phyloP scores from a whole-genome alignment of 2,888 invertebrate genomes.

The Tanypteryx hageni region DNA sequence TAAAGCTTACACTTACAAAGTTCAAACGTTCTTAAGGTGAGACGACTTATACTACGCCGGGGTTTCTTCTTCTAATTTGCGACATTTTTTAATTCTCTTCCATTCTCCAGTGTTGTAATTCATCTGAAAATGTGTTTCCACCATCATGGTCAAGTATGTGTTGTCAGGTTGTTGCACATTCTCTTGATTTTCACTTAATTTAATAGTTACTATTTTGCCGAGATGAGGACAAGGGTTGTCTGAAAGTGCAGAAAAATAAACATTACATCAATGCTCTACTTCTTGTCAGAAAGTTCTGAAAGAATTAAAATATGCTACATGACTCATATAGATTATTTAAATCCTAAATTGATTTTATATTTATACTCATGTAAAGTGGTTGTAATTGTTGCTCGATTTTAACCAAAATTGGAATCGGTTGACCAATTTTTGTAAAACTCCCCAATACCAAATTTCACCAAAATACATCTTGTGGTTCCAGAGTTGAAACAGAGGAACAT shows the following conservation, averaged over 20 bases:
- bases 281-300: too few relatives aligned
- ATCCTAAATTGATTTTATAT: too few relatives aligned
- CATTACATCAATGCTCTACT: background rate
- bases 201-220: conserved; percentile 97
- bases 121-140: conserved; percentile 98
- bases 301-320: too few relatives aligned
- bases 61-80: conserved; percentile 80
- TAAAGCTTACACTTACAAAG: conserved; percentile 31
- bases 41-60: conserved; percentile 67
- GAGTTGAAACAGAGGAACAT: too few relatives aligned
- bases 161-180: conserved; percentile 92
- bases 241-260: conserved; percentile 73
- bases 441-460: too few relatives aligned
- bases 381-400: too few relatives aligned
- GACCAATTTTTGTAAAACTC: too few relatives aligned
- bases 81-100: conserved; percentile 95
- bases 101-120: conserved; percentile 98
- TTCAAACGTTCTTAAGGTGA: background rate
- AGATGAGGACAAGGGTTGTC: conserved; percentile 98
- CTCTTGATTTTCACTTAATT: conserved; percentile 94
- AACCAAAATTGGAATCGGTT: too few relatives aligned
- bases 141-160: conserved; percentile 85
- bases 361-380: too few relatives aligned
- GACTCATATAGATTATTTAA: too few relatives aligned
- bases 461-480: too few relatives aligned